Evolutionary conservation across 64 coral and sea anemone species (phyloP), one percentile per base, ranked within the genome.

Genomic region (Porites lutea): DNA sequence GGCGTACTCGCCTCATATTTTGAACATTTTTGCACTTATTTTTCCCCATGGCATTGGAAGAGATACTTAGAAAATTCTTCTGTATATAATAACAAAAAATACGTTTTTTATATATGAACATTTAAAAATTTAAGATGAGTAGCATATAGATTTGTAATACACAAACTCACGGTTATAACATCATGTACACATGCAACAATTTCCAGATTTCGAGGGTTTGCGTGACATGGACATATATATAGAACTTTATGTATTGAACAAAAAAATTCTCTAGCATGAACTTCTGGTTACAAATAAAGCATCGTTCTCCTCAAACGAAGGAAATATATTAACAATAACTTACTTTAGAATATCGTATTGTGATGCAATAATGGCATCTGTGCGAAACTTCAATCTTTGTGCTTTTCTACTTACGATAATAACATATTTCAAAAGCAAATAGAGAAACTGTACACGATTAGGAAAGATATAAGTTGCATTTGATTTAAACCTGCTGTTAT

Each of bases 301-400:
- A 48, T 65, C 48, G 78, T 68, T 84, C 4, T n/a, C 63, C 52
- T 80, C 9, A 67, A 68, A 84, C 3, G 63, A 84, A 68, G 45
- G 63, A 84, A 68, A 84, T 84, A 84, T 84, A 84, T 84, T 84
- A 84, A 46, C 51, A 78, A 78, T 83, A 83, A 84, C 63, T 83
- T 83, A 67, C 60, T 69, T 84, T 52, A 50, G 15, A 52, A 84
- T 44, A 52, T 16, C 62, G 13, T 52, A 19, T 48, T 12, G 15
- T 27, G 48, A 47, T 47, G 11, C 43, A 74, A 45, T 47, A 59
- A 13, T 19, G n/a, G 63, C 63, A 74, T 48, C 45, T 4, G 48
- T 23, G 54, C 54, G 4, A 57, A 9, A 7, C 12, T 57, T 57
- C 54, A 9, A 9, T 57, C 3, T 57, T 57, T 57, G 54, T 57